Evolutionary conservation across 2,888 invertebrate genomes (phyloP), one percentile per base, ranked within the genome.

Genomic region (Anaspis maculata): DNA sequence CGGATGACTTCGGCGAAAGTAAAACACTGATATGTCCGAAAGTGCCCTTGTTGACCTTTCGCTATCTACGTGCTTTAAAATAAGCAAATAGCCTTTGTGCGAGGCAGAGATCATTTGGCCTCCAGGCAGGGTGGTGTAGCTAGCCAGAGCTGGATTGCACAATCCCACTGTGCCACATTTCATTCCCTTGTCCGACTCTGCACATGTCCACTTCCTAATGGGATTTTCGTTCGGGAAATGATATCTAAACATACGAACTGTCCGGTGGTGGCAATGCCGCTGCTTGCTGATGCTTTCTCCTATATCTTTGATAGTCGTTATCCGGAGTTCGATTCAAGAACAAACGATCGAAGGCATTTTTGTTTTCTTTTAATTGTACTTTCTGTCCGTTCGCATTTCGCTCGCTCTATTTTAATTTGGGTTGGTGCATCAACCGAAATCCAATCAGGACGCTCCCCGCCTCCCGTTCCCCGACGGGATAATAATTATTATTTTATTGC

Each of bases 21-120:
- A 46, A 48, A 51, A 51, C 46, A 33, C 32, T 37, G 42, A 44
- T 41, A 44, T 38, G 40, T 32, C 41, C 38, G 14, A 33, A 34
- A 45, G 36, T 31, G 32, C 35, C 35, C 34, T 35, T 22, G 34
- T 40, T 30, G 31, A 39, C 37, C 42, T 37, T 25, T 9, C 38
- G 27, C 39, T 45, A 42, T 49, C 42, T 51, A 11, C 10, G 39
- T 40, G 41, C 46, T 44, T 46, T 45, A 46, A 46, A 52, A 48
- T 52, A 48, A 48, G 50, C 46, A 52, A 48, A 52, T 47, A 46
- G 39, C 39, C 42, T 43, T 44, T 24, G 33, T 38, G 39, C 25
- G 25, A 22, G 32, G 16, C n/a, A n/a, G n/a, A n/a, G n/a, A n/a
- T 27, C 29, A 16, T 34, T 27, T 32, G 34, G 36, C 41, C 37